Base-by-base conservation (phyloP, 2,797 vertebrate species). In the Triplophysa bombifrons region DNA sequence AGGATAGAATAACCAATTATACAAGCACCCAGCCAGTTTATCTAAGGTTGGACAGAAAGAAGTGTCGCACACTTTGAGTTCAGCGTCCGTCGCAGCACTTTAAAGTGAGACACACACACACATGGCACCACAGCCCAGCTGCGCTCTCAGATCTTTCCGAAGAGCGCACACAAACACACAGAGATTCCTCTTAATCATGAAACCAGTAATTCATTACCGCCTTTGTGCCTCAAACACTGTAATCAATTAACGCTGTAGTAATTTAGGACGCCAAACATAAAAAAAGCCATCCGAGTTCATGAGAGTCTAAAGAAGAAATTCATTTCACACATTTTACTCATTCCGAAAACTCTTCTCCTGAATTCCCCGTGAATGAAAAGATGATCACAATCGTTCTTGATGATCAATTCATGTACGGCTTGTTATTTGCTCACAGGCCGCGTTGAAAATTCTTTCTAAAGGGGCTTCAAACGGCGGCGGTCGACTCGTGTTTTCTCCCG, bases 1-100 rank as follows among this genome's bases (percentile, higher is more conserved):
- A 93, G 93, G 93, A 93, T 95, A 97, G 94, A 97, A 97, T 96
- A 96, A 97, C 94, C 95, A 96, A 96, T 96, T 96, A 96, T 96
- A 95, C 94, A 94, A 95, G 93, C 91, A 91, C 95, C 94, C 94
- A 93, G 93, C 92, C 93, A 95, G 95, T 96, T 96, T 96, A 96
- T 95, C 94, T 95, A 93, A 94, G 93, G 92, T 94, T 94, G 94
- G 92, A 93, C 94, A 94, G 93, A 94, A 93, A 92, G 93, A 84
- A 87, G 85, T 82, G 83, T 81, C 88, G 87, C 87, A 89, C 85
- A 86, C 69, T 74, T 65, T 48, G 58, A 64, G 34, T 55, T 72
- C 48, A 64, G 20, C 48, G 51, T 73, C 69, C 69, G 44, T 56
- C 41, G 12, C 8, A 22, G 56, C 74, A 81, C 83, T 20, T 68